Base-by-base conservation (phyloP, 2,888 invertebrate species). In the Cancer borealis region DNA sequence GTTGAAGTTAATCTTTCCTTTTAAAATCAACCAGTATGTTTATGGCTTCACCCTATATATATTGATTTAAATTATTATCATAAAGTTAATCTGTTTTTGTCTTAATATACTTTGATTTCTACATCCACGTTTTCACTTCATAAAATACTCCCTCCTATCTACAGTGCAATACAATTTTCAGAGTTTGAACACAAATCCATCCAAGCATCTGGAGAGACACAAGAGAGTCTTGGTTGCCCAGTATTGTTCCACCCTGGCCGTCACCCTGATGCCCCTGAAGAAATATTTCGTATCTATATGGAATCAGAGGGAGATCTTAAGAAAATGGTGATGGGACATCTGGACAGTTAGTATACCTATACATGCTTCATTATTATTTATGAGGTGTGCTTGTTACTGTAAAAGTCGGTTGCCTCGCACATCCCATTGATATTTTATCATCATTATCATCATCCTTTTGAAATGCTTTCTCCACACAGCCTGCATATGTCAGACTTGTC, bases 201-300 rank as follows among this genome's bases (percentile, higher is more conserved):
- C 94, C 96, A 97, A 96, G 98, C 98, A 0, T 97, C 98, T 0
- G 98, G 98, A 0, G 97, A 97, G 95, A 97, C 97, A 2, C 98
- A 98, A 96, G 97, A 97, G 93, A 97, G 97, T 91, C 96, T 98
- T 0, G 97, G 97, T 0, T 98, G 98, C 96, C 98, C 98, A 0
- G 98, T 98, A 0, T 98, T 98, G 89, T 98, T 98, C 96, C 98
- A 98, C 96, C 98, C 98, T 0, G 98, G 98, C 94, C 97, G 98
- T 46, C 96, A 97, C 94, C 96, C 97, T 0, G 96, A 97, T n/a
- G 98, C 98, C 0, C 98, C 98, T 0, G 97, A 97, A 96, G 98
- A 98, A 96, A 98, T 98, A 95, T 97, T 98, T 96, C 97, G 98
- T 2, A 96, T 98, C 14, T 98, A 98, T 96, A 97, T 97, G 95